Conservation (phyloP, 2,113 vertebrate genomes). For the Percina caprodes region DNA sequence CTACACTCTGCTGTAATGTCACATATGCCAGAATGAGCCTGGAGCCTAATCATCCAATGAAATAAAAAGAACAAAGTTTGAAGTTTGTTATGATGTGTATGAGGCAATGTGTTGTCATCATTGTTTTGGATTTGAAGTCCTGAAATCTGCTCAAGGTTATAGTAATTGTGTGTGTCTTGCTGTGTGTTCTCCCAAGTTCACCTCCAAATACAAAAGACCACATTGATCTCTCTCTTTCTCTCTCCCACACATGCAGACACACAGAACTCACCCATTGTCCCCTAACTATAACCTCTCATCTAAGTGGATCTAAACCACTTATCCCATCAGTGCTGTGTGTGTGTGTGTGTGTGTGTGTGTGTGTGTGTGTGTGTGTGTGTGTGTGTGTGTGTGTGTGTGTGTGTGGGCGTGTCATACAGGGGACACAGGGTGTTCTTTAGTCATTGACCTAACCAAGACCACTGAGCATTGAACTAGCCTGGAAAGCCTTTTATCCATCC, state of each 20-base stretch:
- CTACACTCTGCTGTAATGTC: background rate
- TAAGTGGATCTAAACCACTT: slow-evolving; percentile 71
- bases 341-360: slow-evolving; percentile 22
- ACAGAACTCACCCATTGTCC: slow-evolving; percentile 41
- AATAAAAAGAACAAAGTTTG: slow-evolving; percentile 17
- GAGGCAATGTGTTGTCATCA: slow-evolving; percentile 28
- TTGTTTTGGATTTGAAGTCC: background rate
- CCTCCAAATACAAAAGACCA: slow-evolving; percentile 73
- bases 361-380: slow-evolving; percentile 17
- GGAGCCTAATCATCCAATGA: slow-evolving; percentile 5
- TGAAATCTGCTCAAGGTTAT: slow-evolving; percentile 54
- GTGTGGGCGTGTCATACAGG: slow-evolving; percentile 1
- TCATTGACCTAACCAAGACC: slow-evolving; percentile 56
- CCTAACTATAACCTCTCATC: slow-evolving; percentile 59
- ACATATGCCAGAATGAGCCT: slow-evolving; percentile 3
- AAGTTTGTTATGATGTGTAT: slow-evolving; percentile 2
- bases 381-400: slow-evolving; percentile 1
- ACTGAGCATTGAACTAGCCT: slow-evolving; percentile 57
- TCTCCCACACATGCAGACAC: slow-evolving; percentile 17
- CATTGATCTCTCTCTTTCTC: slow-evolving; percentile 65
- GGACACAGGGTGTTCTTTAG: slow-evolving; percentile 25
- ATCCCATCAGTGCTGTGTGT: slow-evolving; percentile 55
- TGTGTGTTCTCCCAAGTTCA: slow-evolving; percentile 64
- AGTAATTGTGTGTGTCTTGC: background rate
- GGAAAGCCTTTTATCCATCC: slow-evolving; percentile 70